These are phyloP conservation scores for Coreius guichenoti DNA, from an alignment of 2,797 vertebrate genomes.

Conservation along the genomic window DNA sequence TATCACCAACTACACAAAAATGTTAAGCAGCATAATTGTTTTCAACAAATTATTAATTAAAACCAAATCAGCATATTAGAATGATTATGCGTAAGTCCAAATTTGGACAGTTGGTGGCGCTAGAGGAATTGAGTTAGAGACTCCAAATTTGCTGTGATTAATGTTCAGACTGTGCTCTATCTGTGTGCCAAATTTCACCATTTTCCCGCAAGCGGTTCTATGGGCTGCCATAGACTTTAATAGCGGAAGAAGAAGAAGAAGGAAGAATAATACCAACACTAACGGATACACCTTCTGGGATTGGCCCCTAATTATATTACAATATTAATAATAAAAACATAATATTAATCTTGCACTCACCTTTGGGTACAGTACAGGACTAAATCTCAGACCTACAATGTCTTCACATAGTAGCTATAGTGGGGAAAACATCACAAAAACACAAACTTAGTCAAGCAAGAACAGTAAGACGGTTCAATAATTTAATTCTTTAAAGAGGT, in stretches of 20 bases:
- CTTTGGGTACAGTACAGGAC: slow-evolving; percentile 92
- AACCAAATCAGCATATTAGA: too few relatives aligned
- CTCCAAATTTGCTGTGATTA: not conserved
- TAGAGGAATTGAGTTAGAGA: not conserved
- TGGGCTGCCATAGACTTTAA: not conserved
- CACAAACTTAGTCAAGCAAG: not conserved
- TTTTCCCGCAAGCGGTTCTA: not conserved
- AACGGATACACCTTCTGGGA: not conserved
- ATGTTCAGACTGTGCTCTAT: not conserved
- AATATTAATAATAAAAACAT: not conserved
- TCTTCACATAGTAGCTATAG: slow-evolving; percentile 89
- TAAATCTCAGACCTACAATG: slow-evolving; percentile 84
- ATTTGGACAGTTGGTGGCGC: not conserved
- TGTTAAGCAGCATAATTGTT: too few relatives aligned
- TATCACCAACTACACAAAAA: too few relatives aligned
- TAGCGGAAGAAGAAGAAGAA: not conserved
- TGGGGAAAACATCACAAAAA: not conserved
- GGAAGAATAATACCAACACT: not conserved
- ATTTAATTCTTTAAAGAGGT: not conserved
- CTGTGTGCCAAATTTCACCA: not conserved
- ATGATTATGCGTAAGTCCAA: not conserved
- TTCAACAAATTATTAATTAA: too few relatives aligned
- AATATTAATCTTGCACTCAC: slow-evolving; percentile 69
- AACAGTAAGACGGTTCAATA: not conserved
- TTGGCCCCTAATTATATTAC: not conserved